Percentiles rank a stretch among this genome's conserved stretches.
Conservation (phyloP, 2,797 vertebrate genomes). For the Neopelma chrysocephalum region DNA sequence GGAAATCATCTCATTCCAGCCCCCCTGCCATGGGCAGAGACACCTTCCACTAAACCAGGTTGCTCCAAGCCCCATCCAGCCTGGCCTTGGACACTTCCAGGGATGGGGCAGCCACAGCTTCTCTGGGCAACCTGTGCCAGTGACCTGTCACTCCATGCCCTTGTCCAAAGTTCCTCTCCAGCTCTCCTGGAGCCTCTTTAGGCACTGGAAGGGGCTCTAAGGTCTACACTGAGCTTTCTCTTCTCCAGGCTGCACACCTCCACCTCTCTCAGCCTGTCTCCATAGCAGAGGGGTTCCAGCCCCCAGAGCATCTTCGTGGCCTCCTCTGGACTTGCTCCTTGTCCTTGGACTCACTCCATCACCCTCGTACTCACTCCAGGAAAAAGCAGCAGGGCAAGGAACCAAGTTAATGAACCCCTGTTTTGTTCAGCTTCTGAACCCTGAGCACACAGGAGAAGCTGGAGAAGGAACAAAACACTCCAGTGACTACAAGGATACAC, state of each 20-base stretch:
- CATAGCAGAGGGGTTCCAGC: not conserved
- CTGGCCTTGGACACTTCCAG: not conserved
- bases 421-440: not conserved
- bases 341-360: not conserved
- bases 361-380: not conserved
- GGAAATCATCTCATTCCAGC: not conserved
- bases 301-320: rapidly evolving
- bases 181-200: not conserved
- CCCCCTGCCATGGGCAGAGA: not conserved
- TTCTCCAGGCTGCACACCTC: not conserved
- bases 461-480: not conserved
- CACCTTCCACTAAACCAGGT: not conserved
- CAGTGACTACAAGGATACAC: not conserved
- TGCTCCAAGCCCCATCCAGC: not conserved
- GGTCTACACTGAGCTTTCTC: not conserved
- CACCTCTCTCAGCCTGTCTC: not conserved
- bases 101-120: not conserved
- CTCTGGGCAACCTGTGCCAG: not conserved
- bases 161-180: not conserved
- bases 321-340: not conserved
- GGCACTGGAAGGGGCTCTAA: not conserved
- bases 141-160: not conserved
- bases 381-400: not conserved
- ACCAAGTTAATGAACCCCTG: not conserved
- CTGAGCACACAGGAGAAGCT: not conserved